A percentile compares a stretch with the other conserved stretches of the same genome.
Evolutionary conservation across 2,888 invertebrate genomes (phyloP).

Genomic region (Nymphalis urticae): DNA sequence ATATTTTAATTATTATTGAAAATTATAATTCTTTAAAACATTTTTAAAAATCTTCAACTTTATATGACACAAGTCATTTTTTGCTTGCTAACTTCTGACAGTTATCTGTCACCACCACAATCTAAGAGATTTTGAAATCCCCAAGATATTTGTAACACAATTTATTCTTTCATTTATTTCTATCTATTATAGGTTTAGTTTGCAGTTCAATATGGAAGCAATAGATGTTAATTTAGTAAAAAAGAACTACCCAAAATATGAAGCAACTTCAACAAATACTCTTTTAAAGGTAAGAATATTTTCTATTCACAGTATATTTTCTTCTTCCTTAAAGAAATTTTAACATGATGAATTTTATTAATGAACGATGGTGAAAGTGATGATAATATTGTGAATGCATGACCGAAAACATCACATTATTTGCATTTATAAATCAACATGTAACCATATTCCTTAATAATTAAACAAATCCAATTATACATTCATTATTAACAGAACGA

Average conservation of each 20-base stretch:
- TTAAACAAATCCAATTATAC: too few relatives aligned
- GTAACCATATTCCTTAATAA: too few relatives aligned
- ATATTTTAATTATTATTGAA: neutral
- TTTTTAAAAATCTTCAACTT: conserved; percentile 6
- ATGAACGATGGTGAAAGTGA: too few relatives aligned
- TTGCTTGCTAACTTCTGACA: conserved; percentile 30
- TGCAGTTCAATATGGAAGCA: conserved; percentile 20
- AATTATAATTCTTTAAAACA: neutral
- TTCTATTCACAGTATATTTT: neutral
- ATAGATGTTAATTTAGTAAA: neutral
- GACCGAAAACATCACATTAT: too few relatives aligned
- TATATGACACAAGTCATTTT: conserved; percentile 23
- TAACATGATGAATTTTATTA: too few relatives aligned
- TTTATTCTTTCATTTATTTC: conserved; percentile 13
- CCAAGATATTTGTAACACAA: conserved; percentile 12
- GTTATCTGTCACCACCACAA: conserved; percentile 30
- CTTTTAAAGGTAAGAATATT: conserved; percentile 28
- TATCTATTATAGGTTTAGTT: conserved; percentile 26
- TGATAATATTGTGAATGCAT: too few relatives aligned
- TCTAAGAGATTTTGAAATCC: conserved; percentile 25
- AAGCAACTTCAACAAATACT: conserved; percentile 10
- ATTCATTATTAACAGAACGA: too few relatives aligned
- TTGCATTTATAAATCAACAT: too few relatives aligned
- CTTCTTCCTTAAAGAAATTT: too few relatives aligned
- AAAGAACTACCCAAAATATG: conserved; percentile 1